These are phyloP conservation scores for Antheraea pernyi DNA, from an alignment of 1,140 invertebrate genomes.

Conservation along the genomic window DNA sequence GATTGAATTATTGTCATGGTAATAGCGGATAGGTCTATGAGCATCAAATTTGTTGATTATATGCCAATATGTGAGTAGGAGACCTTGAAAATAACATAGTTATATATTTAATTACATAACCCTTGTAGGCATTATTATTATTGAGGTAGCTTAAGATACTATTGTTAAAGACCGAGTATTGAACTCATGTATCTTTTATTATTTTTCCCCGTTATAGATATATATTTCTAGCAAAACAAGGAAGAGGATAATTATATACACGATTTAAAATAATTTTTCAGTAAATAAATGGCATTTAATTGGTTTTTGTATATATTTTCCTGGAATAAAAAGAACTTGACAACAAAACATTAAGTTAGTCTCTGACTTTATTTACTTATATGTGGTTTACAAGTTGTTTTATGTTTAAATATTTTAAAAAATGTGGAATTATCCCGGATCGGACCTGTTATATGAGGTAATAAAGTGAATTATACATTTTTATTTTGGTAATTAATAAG, in stretches of 20 bases:
- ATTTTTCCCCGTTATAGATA: conserved; percentile 18
- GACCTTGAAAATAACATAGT: not conserved
- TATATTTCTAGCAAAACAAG: conserved; percentile 14
- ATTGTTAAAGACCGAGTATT: not conserved
- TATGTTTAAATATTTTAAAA: conserved; percentile 9
- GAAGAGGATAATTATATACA: conserved; percentile 10
- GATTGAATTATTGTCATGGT: no score
- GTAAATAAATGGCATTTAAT: conserved; percentile 17
- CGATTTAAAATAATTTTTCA: conserved; percentile 20
- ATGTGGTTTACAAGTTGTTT: conserved; percentile 8
- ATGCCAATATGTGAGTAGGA: no score
- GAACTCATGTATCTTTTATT: not conserved
- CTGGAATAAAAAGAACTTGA: conserved; percentile 6
- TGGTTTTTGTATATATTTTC: conserved; percentile 20
- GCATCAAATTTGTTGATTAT: no score
- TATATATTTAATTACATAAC: not conserved
- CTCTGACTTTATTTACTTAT: not conserved
- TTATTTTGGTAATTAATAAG: no score
- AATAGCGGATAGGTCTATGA: no score
- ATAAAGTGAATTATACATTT: conserved; percentile 1
- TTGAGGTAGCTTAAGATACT: not conserved
- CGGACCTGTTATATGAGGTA: conserved; percentile 28
- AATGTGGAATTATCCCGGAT: conserved; percentile 25
- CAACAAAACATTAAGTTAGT: not conserved
- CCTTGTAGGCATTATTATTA: not conserved